A percentile compares a stretch with the other conserved stretches of the same genome.
phyloP scores from a whole-genome alignment of 2,113 vertebrate species.

The Cricetomys ansorgei region DNA sequence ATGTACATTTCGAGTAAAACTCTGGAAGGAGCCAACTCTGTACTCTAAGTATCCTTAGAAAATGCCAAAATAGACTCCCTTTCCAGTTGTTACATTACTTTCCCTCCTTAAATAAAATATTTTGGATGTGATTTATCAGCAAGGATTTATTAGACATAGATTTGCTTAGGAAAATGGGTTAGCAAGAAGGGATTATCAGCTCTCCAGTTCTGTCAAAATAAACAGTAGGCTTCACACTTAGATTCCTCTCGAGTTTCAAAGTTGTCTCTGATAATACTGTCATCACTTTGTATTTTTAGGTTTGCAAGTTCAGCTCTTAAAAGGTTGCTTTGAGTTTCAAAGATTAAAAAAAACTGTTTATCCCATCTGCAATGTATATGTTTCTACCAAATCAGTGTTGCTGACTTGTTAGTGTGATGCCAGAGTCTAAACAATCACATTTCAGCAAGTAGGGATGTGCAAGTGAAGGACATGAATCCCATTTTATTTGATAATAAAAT shows the following conservation, averaged over 20 bases:
- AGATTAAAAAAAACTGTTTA: too few species aligned
- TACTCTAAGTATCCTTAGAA: neutral
- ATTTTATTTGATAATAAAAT: neutral
- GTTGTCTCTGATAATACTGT: slow-evolving; percentile 50
- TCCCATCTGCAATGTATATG: neutral
- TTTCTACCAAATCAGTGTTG: neutral
- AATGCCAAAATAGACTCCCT: neutral
- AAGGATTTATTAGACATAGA: slow-evolving; percentile 48
- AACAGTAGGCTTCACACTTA: slow-evolving; percentile 53
- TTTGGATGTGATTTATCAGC: slow-evolving; percentile 3
- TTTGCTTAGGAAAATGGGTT: slow-evolving; percentile 48
- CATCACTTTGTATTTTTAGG: slow-evolving; percentile 75
- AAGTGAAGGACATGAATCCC: neutral
- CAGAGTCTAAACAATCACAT: neutral
- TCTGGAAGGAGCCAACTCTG: neutral
- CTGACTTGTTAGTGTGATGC: neutral
- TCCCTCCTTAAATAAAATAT: neutral
- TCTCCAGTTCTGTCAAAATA: slow-evolving; percentile 61
- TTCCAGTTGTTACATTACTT: neutral
- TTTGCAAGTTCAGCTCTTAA: slow-evolving; percentile 63
- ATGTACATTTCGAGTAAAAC: neutral
- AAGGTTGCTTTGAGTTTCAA: slow-evolving; percentile 34
- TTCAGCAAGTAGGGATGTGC: neutral
- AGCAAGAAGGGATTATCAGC: slow-evolving; percentile 58
- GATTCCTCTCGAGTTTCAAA: slow-evolving; percentile 58